phyloP scores from a whole-genome alignment of 2,888 invertebrate genomes.

The Rhabditoides inermis region DNA sequence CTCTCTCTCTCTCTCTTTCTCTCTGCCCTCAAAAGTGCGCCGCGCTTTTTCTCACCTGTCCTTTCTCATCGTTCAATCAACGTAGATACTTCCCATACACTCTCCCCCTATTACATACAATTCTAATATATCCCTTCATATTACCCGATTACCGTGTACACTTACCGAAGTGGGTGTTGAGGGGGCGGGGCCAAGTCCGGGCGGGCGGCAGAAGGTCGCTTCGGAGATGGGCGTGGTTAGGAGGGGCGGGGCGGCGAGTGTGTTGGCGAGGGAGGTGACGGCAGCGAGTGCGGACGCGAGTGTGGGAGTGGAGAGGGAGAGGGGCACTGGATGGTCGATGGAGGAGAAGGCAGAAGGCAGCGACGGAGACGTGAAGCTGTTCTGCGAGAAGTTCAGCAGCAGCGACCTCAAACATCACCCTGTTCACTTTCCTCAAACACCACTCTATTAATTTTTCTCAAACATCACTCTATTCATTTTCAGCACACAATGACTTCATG shows the following conservation, averaged over 20 bases:
- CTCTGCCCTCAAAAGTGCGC: too few relatives aligned
- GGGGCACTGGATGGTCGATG: slow-evolving; percentile 8
- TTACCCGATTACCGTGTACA: slow-evolving; percentile 12
- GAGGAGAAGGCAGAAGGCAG: slow-evolving; percentile 8
- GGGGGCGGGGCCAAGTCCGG: slow-evolving; percentile 31
- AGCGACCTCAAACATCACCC: slow-evolving; percentile 16
- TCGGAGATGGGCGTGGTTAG: slow-evolving; percentile 6
- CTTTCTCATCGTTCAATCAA: too few relatives aligned
- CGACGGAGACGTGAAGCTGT: slow-evolving; percentile 13
- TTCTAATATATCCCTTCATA: too few relatives aligned
- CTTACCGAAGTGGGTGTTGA: slow-evolving; percentile 15
- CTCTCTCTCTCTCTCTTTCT: too few relatives aligned
- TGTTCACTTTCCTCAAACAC: too few relatives aligned
- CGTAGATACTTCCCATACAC: too few relatives aligned
- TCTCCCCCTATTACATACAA: too few relatives aligned
- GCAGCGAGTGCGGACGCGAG: slow-evolving; percentile 11
- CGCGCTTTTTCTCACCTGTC: too few relatives aligned
- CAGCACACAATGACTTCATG: too few relatives aligned
- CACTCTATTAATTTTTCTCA: too few relatives aligned
- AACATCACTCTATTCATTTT: too few relatives aligned
- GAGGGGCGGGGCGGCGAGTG: background rate
- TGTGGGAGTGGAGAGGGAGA: slow-evolving; percentile 1
- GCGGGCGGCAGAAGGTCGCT: slow-evolving; percentile 35
- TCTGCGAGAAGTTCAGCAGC: slow-evolving; percentile 21
- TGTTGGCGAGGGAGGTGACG: slow-evolving; percentile 13